Base-by-base conservation (phyloP, 2,888 invertebrate genomes). In the Drosophila anomelani region DNA sequence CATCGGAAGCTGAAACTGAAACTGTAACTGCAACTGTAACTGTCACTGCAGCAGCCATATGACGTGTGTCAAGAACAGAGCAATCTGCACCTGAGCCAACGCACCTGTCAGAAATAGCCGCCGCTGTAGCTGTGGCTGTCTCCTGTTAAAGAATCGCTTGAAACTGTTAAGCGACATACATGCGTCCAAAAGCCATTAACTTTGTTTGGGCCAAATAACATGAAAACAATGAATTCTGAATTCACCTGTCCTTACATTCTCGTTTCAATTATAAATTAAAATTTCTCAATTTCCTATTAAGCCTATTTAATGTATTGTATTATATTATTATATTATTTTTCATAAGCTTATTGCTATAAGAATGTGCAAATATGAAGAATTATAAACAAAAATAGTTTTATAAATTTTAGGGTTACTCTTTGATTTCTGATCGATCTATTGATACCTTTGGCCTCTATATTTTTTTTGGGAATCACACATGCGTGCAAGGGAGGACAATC, bases 31-130 rank as follows among this genome's bases (percentile, higher is more conserved):
- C 9, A 6, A 57, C 34, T 34, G 34, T 34, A 26, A 26, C 49
- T 34, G 46, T 17, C 46, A 51, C 26, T 32, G 47, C 59, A 59
- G 47, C 59, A 59, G 49, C 62, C 51, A 36, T 34, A n/a, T 39
- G 58, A 46, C 44, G 46, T 54, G 46, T 63, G 64, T 63, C 64
- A 34, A 51, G 34, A 64, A 36, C 63, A 64, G 47, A 61, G 34
- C 49, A 62, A 43, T 26, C 64, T 64, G 64, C 49, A 51, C 39
- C 7, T 32, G 63, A 63, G 38, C 46, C 26, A 26, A 4, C 4
- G 38, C 62, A 47, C 49, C 64, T 63, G 63, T 64, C 64, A 64
- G 41, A 64, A 49, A 44, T 29, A 32, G 26, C 36, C 58, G 34
- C 61, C 38, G 53, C 36, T 29, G 44, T 32, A 49, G 23, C 44